Evolutionary conservation across 2,888 invertebrate species (phyloP).

Genomic region (Drosophila trichaetosa): DNA sequence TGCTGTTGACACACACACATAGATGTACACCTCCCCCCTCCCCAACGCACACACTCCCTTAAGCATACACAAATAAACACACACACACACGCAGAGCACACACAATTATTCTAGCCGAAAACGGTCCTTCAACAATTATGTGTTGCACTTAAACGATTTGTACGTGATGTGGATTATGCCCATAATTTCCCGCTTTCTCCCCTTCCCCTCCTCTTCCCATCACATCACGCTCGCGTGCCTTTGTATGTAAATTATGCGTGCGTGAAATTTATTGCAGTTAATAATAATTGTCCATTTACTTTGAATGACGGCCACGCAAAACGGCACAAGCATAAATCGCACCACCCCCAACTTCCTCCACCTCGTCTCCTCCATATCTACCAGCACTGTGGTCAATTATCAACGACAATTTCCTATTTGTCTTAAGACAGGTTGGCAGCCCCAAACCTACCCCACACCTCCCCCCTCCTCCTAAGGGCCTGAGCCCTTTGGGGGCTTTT

Average conservation of each 20-base stretch:
- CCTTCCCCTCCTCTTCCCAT: not conserved
- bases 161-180: constrained; percentile 63
- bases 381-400: constrained; percentile 69
- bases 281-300: constrained; percentile 81
- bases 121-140: constrained; percentile 71
- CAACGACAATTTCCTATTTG: constrained; percentile 74
- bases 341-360: not conserved
- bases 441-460: not conserved
- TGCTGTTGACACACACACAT: constrained; percentile 65
- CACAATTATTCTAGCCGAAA: constrained; percentile 57
- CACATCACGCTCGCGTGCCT: constrained; percentile 60
- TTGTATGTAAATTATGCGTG: constrained; percentile 78
- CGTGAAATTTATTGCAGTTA: constrained; percentile 81
- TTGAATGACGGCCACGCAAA: constrained; percentile 60
- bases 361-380: constrained; percentile 22
- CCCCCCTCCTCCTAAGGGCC: not conserved
- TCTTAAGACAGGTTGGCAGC: constrained; percentile 63
- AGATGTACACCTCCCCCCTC: constrained; percentile 7
- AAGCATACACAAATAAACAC: constrained; percentile 1
- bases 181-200: not conserved
- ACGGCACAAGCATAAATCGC: constrained; percentile 15
- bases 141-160: constrained; percentile 79
- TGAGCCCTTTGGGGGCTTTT: constrained; percentile 57
- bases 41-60: constrained; percentile 8
- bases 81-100: not conserved